Evolutionary conservation across 1,140 invertebrate species (phyloP), one percentile per base, ranked within the genome.

Genomic region (Homarus americanus): DNA sequence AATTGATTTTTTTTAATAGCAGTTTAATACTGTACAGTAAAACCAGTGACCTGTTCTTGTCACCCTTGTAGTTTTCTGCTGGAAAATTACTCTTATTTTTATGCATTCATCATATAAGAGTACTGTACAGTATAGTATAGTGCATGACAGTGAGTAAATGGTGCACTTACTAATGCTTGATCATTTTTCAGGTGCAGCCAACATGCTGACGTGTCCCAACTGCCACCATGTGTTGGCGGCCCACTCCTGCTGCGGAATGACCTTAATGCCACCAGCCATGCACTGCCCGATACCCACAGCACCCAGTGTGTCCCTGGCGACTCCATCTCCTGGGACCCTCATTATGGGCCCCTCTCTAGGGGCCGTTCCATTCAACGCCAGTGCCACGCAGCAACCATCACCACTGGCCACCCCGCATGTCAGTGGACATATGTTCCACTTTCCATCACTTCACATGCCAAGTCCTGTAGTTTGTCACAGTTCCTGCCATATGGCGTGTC

Each of bases 131-230:
- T n/a, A n/a, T n/a, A n/a, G n/a, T n/a, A n/a, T n/a, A n/a, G n/a
- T n/a, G n/a, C n/a, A n/a, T n/a, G n/a, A n/a, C n/a, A n/a, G n/a
- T n/a, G n/a, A n/a, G n/a, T n/a, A n/a, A n/a, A n/a, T n/a, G n/a
- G n/a, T n/a, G n/a, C 0, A 58, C 53, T 4, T 20, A 69, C n/a
- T 44, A 53, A 49, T 80, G 20, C 7, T 4, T 49, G 38, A 44
- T 49, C 20, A 28, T 0, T 49, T 83, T 83, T 7, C 87, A 90
- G 87, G 87, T 90, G 87, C 87, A 84, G 87, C 87, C 87, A 90
- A 82, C 24, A 90, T 90, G 87, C 87, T 90, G 87, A 90, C 80
- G 40, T 90, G 87, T 84, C 87, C 87, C 87, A 90, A 82, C 87
- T 90, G 87, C 80, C 87, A 90, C 72, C 87, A 90, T 72, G 87